Evolutionary conservation across 2,113 vertebrate species (phyloP), one percentile per base, ranked within the genome.

Genomic region (Leucoraja erinaceus): DNA sequence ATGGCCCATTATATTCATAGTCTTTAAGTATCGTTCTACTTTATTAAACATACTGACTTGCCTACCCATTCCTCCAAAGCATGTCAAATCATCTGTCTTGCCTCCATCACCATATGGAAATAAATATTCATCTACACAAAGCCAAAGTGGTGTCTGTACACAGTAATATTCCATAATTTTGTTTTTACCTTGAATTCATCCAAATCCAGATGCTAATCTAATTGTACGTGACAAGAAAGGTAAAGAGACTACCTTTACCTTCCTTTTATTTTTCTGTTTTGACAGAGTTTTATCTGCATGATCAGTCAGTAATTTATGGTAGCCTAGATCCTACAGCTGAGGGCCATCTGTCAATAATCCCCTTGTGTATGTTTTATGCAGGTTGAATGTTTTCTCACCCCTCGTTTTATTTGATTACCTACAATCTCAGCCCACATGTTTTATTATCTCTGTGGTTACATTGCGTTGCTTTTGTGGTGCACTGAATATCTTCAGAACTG

Each of bases 281-380:
- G 96, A 97, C 96, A 97, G 94, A 95, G 95, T 95, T 66, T 96
- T 97, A 97, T 97, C 96, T 92, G 93, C 93, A 94, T 94, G 95
- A 97, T 97, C 96, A 75, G 86, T 94, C 95, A 94, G 95, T 96
- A 96, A 97, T 96, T 96, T 96, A 97, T 95, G 96, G 96, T 96
- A 95, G 94, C 96, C 93, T 94, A 96, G 95, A 95, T 95, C 94
- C 94, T 78, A 25, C 93, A 95, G 95, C 92, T 94, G 94, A 91
- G 90, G 95, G 94, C 94, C 96, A 96, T 97, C 96, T 96, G 94
- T 94, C 93, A 94, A 93, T 33, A 95, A 95, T 95, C 95, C 95
- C 96, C 95, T 96, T 96, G 96, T 95, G 96, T 95, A 96, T 94
- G 95, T 38, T 5, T 94, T 93, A 96, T 97, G 96, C 96, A 96